Percentiles rank a stretch among this genome's conserved stretches.
phyloP scores from a whole-genome alignment of 2,113 vertebrate species.

The Poecile atricapillus region DNA sequence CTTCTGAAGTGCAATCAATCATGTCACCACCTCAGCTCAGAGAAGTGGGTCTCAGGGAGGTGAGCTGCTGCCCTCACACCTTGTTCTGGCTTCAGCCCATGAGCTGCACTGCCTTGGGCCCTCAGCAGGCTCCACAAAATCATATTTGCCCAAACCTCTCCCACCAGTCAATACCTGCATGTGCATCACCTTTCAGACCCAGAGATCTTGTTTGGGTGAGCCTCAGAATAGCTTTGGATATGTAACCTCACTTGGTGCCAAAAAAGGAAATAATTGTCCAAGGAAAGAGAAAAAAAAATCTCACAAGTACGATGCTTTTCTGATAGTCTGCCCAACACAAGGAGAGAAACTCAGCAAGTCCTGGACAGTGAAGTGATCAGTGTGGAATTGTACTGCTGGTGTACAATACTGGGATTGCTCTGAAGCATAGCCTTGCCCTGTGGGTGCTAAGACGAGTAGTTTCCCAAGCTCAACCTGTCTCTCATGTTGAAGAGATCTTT shows the following conservation, averaged over 20 bases:
- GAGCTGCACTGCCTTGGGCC: background rate
- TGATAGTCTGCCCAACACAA: background rate
- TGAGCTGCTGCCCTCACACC: background rate
- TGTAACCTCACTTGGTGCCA: background rate
- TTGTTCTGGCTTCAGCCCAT: background rate
- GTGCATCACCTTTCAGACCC: background rate
- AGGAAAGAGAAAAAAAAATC: background rate
- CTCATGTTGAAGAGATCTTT: background rate
- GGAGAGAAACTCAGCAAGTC: background rate
- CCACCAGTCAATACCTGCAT: background rate
- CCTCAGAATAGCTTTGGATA: background rate
- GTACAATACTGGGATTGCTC: background rate
- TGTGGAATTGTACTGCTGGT: background rate
- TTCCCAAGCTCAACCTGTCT: background rate
- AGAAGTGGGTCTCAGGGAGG: background rate
- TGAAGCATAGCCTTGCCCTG: background rate
- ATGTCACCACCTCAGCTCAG: background rate
- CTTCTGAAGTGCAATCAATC: background rate
- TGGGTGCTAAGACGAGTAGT: background rate
- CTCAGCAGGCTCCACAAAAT: background rate
- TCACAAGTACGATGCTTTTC: background rate
- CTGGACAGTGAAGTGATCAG: background rate
- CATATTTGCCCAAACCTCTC: background rate
- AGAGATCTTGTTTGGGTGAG: background rate
- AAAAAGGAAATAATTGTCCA: background rate